Base-by-base conservation (phyloP, 2,113 vertebrate genomes). In the Psettodes erumei region DNA sequence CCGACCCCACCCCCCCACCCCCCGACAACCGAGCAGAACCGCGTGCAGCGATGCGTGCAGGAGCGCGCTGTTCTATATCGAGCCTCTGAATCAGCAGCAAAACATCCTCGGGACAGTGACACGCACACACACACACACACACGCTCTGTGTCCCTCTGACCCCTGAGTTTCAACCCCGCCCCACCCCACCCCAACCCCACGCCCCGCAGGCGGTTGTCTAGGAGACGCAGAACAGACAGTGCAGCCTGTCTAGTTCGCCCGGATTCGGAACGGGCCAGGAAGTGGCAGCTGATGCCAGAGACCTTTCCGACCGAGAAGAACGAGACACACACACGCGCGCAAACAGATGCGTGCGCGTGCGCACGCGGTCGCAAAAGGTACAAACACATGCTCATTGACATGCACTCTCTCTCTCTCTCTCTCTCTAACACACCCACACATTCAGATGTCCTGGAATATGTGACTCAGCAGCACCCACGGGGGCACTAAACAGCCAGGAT, bases 401-500 rank as follows among this genome's bases (percentile, higher is more conserved):
- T 56, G 21, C 43, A 23, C 4, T 12, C 72, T 37, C 61, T 47
- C 38, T 30, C 28, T 21, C 40, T 21, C 73, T 12, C 43, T 5
- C 73, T 16, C 43, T n/a, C n/a, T n/a, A n/a, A 8, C 27, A 56
- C 48, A 37, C 54, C 54, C 56, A 30, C 37, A 63, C 15, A 33
- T 62, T 55, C 48, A 18, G 43, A 83, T 51, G 71, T 71, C 68
- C 73, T 77, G 85, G 73, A 79, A 71, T 68, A 62, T 66, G 71
- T 87, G 89, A 89, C 83, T 90, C 85, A 85, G 85, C 89, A 81
- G n/a, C 55, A 79, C 62, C 77, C 62, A 75, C 47, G 25, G 62
- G 71, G 55, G 45, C 6, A 19, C 55, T 15, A 35, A 79, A 47
- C 68, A 47, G 13, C 8, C 2, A 76, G 55, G 79, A 82, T 32